Percentiles rank a stretch among this genome's conserved stretches.
phyloP scores from a whole-genome alignment of 2,888 invertebrate genomes.

The Mystacides longicornis region DNA sequence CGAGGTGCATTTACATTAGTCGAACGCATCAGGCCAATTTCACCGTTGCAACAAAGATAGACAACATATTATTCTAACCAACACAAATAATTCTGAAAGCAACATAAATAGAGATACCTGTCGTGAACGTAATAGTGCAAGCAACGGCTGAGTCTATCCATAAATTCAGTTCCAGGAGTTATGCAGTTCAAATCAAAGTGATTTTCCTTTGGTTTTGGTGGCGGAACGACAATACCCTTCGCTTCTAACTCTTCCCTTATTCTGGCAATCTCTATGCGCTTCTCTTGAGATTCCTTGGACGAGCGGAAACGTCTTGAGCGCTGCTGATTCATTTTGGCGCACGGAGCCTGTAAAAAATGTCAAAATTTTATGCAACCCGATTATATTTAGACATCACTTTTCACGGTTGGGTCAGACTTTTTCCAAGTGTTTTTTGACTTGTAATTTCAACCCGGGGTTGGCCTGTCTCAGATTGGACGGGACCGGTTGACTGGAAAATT shows the following conservation, averaged over 20 bases:
- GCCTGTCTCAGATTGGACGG: too few relatives aligned
- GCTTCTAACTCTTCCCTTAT: conserved; percentile 65
- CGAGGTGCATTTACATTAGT: too few relatives aligned
- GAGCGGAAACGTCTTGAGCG: conserved; percentile 93
- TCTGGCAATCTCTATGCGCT: conserved; percentile 75
- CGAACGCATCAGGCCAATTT: too few relatives aligned
- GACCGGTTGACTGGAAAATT: too few relatives aligned
- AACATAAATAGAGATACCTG: conserved; percentile 33
- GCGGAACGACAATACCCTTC: conserved; percentile 71
- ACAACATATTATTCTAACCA: too few relatives aligned
- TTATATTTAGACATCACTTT: too few relatives aligned
- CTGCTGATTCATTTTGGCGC: conserved; percentile 99
- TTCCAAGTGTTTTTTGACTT: too few relatives aligned
- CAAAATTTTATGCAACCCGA: too few relatives aligned
- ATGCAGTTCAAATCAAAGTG: conserved; percentile 99
- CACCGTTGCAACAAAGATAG: too few relatives aligned
- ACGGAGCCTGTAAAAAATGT: conserved; percentile 82
- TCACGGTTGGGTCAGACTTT: too few relatives aligned
- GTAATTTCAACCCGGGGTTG: too few relatives aligned
- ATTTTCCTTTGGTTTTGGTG: conserved; percentile 82
- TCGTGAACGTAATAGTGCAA: conserved; percentile 85
- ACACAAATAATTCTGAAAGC: too few relatives aligned
- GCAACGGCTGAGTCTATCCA: conserved; percentile 83
- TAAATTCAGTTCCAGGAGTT: conserved; percentile 98
- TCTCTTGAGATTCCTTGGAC: conserved; percentile 89